phyloP scores from a whole-genome alignment of 1,140 invertebrate species.

The Cylas formicarius region DNA sequence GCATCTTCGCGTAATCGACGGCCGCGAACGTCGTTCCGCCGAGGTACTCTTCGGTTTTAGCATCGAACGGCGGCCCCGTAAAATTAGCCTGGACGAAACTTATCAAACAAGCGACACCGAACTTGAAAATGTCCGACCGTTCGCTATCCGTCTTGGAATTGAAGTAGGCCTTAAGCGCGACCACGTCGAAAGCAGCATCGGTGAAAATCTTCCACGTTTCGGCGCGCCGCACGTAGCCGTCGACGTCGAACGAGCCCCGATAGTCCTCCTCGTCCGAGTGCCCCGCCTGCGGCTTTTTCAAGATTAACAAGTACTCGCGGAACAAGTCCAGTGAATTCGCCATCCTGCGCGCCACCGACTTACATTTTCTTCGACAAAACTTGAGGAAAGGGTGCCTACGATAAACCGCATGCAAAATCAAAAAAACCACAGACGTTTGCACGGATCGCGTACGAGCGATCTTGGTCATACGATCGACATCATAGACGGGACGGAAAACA shows the following conservation, averaged over 20 bases:
- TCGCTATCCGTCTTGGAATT: constrained; percentile 20
- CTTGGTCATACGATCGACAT: too few species aligned
- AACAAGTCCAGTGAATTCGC: constrained; percentile 11
- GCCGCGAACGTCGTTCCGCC: constrained; percentile 40
- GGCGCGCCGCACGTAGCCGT: constrained; percentile 12
- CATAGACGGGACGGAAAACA: too few species aligned
- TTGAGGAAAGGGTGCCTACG: too few species aligned
- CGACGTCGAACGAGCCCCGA: constrained; percentile 9
- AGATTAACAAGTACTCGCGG: constrained; percentile 16
- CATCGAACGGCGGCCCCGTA: constrained; percentile 56
- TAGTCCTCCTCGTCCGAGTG: constrained; percentile 10
- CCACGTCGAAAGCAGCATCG: constrained; percentile 20
- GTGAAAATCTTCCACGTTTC: constrained; percentile 25
- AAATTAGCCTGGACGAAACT: constrained; percentile 76
- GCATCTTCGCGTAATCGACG: constrained; percentile 42
- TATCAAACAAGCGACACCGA: constrained; percentile 56
- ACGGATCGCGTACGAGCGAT: too few species aligned
- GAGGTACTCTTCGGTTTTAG: constrained; percentile 43
- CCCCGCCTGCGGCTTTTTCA: neutral
- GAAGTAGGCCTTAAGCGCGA: constrained; percentile 13
- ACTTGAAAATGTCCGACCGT: constrained; percentile 24
- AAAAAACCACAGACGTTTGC: too few species aligned
- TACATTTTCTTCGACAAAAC: too few species aligned
- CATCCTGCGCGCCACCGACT: too few species aligned
- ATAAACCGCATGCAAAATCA: too few species aligned